Evolutionary conservation across 2,888 invertebrate species (phyloP).

Genomic region (Anoplius nigerrimus): DNA sequence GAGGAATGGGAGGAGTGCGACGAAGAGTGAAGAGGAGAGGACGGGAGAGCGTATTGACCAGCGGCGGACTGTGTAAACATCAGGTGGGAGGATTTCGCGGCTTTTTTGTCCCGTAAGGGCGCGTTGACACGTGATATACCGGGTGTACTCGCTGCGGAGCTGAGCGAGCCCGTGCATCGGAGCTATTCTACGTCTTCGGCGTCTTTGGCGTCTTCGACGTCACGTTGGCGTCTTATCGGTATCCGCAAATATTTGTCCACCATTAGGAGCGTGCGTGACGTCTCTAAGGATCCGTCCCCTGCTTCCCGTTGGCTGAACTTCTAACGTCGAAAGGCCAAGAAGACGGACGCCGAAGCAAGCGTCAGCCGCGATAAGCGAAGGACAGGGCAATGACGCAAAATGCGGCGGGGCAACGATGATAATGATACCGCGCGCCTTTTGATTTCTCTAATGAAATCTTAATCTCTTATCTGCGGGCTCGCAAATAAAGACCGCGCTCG

Average conservation of each 20-base stretch:
- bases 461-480: no score
- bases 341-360: no score
- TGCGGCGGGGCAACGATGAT: no score
- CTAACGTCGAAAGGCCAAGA: background rate
- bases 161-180: no score
- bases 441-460: no score
- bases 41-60: conserved; percentile 27
- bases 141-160: background rate
- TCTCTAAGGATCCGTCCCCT: conserved; percentile 17
- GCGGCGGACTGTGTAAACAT: conserved; percentile 27
- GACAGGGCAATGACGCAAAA: no score
- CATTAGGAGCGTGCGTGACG: conserved; percentile 19
- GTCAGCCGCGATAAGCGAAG: background rate
- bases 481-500: no score
- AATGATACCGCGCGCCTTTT: no score
- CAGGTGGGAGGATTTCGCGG: conserved; percentile 22
- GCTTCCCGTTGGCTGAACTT: conserved; percentile 16
- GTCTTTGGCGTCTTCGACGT: background rate
- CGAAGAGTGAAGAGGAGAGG: background rate
- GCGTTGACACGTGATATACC: conserved; percentile 21
- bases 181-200: no score
- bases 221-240: conserved; percentile 28
- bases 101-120: conserved; percentile 19
- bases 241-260: conserved; percentile 40
- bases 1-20: background rate